Evolutionary conservation across 2,888 invertebrate genomes (phyloP).

Genomic region (Pristionchus entomophagus): DNA sequence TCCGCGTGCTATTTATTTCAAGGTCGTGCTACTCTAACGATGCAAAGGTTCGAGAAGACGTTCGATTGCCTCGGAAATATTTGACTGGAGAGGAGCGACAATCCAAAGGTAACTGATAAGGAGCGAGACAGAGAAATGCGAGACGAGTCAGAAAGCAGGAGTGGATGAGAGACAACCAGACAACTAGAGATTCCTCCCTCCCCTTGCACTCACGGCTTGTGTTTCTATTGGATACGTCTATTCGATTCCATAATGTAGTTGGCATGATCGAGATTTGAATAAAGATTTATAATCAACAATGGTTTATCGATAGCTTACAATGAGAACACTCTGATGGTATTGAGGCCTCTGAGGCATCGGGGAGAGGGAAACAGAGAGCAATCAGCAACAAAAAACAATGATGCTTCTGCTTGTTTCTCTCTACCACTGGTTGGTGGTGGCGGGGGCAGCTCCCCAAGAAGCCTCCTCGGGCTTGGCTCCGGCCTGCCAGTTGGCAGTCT

Average conservation of each 20-base stretch:
- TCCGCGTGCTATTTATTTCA: not conserved
- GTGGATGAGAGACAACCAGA: constrained; percentile 37
- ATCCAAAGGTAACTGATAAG: constrained; percentile 6
- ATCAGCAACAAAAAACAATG: constrained; percentile 40
- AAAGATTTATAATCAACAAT: constrained; percentile 41
- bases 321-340: constrained; percentile 25
- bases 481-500: constrained; percentile 64
- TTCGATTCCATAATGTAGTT: constrained; percentile 19
- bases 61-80: not conserved
- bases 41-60: not conserved
- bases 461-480: constrained; percentile 53
- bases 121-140: constrained; percentile 36
- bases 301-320: constrained; percentile 34
- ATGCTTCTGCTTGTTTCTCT: constrained; percentile 49
- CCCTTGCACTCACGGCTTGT: constrained; percentile 1
- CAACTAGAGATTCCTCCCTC: constrained; percentile 3
- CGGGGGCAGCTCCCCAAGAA: constrained; percentile 56
- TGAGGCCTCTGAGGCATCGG: constrained; percentile 19
- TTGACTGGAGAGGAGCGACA: not conserved
- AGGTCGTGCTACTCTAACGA: not conserved
- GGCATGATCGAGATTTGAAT: not conserved
- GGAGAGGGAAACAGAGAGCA: not conserved
- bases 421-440: constrained; percentile 57
- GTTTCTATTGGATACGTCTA: constrained; percentile 43
- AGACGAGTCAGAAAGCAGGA: constrained; percentile 24